phyloP scores from a whole-genome alignment of 1,140 invertebrate species.

The Trachymyrmex septentrionalis region DNA sequence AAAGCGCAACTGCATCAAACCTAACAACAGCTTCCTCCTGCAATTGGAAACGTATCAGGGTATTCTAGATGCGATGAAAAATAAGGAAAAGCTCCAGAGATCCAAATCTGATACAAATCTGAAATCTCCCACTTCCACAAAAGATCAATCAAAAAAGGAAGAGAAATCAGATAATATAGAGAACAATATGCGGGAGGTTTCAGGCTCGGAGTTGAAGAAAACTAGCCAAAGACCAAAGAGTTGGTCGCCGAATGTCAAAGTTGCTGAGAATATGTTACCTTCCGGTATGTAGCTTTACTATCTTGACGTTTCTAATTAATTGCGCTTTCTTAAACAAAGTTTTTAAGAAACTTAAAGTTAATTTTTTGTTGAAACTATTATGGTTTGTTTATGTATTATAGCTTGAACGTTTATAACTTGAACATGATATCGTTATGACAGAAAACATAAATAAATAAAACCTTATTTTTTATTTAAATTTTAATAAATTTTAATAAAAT shows the following conservation, averaged over 20 bases:
- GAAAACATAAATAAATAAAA: background rate
- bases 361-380: background rate
- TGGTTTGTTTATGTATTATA: background rate
- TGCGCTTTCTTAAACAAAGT: background rate
- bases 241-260: slow-evolving; percentile 92
- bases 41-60: slow-evolving; percentile 98
- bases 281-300: slow-evolving; percentile 53
- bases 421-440: background rate
- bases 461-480: slow-evolving; percentile 1
- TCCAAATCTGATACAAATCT: slow-evolving; percentile 97
- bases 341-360: background rate
- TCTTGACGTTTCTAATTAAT: background rate
- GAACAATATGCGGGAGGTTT: slow-evolving; percentile 76
- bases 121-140: slow-evolving; percentile 89
- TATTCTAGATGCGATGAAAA: slow-evolving; percentile 98
- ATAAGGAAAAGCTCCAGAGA: slow-evolving; percentile 95
- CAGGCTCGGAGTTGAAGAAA: slow-evolving; percentile 81
- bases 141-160: slow-evolving; percentile 83
- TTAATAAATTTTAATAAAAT: background rate
- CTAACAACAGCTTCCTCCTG: slow-evolving; percentile 97
- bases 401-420: background rate
- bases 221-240: slow-evolving; percentile 90
- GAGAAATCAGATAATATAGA: slow-evolving; percentile 77
- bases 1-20: slow-evolving; percentile 97
- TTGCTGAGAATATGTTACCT: slow-evolving; percentile 87